Evolutionary conservation across 2,113 vertebrate genomes (phyloP).

Genomic region (Parotia lawesii): DNA sequence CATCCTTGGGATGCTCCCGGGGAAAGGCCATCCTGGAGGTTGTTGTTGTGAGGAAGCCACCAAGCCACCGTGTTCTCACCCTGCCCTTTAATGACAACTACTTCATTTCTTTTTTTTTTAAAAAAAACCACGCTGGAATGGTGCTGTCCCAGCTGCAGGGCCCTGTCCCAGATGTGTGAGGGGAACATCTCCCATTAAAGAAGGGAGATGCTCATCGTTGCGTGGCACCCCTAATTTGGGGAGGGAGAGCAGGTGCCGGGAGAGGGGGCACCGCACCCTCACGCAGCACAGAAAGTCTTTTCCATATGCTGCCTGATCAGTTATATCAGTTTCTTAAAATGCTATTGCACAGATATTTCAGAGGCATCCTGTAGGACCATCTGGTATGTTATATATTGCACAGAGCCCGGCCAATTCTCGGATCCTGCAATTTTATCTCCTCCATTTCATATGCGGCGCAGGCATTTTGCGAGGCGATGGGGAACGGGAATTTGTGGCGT

Average conservation of each 20-base stretch:
- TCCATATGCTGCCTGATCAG: constrained; percentile 64
- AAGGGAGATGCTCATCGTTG: neutral
- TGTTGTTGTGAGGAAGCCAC: neutral
- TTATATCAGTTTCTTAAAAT: constrained; percentile 59
- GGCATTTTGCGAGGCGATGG: constrained; percentile 61
- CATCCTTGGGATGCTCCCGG: neutral
- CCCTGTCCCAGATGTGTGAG: neutral
- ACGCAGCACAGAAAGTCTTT: constrained; percentile 46
- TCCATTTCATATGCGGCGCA: constrained; percentile 73
- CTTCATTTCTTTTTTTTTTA: neutral
- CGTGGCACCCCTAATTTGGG: neutral
- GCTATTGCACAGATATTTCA: constrained; percentile 75
- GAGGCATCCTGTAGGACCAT: constrained; percentile 70
- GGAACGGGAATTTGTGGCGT: neutral
- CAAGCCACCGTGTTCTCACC: neutral
- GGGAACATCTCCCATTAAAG: neutral
- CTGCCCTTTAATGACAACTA: neutral
- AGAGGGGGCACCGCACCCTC: constrained; percentile 17
- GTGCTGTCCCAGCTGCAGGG: neutral
- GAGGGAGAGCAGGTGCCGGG: constrained; percentile 43
- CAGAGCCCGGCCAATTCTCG: constrained; percentile 72
- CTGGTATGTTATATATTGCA: constrained; percentile 77
- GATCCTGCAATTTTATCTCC: constrained; percentile 76
- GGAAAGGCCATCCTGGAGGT: neutral
- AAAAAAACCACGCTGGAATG: neutral